Conservation (phyloP, 2,113 vertebrate genomes). For the Crocuta crocuta region DNA sequence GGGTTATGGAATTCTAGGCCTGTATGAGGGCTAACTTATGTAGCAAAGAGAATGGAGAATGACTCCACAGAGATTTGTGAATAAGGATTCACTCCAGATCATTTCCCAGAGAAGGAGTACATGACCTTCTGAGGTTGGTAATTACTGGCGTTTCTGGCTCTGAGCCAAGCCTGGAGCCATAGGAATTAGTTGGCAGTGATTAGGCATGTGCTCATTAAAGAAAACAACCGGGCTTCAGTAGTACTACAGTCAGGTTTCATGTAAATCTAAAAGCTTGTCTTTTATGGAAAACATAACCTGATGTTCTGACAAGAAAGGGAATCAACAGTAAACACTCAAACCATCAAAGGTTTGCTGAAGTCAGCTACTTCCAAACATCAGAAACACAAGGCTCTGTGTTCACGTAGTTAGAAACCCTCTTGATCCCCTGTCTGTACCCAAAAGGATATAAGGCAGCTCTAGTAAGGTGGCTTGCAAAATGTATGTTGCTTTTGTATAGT, state of each 20-base stretch:
- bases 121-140: background rate
- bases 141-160: background rate
- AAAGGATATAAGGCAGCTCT: background rate
- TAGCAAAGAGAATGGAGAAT: background rate
- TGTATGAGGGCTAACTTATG: background rate
- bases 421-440: background rate
- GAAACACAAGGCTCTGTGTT: background rate
- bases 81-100: background rate
- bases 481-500: background rate
- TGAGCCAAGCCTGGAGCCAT: background rate
- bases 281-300: background rate
- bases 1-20: background rate
- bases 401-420: background rate
- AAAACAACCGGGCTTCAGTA: constrained; percentile 1
- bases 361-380: background rate
- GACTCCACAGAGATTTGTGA: background rate
- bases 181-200: constrained; percentile 24
- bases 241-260: background rate
- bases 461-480: background rate
- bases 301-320: constrained; percentile 35
- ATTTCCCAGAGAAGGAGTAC: constrained; percentile 2
- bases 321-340: background rate
- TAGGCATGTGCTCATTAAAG: background rate
- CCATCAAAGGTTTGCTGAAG: background rate
- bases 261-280: background rate